Conservation (phyloP, 2,113 vertebrate genomes). For the Numida meleagris region DNA sequence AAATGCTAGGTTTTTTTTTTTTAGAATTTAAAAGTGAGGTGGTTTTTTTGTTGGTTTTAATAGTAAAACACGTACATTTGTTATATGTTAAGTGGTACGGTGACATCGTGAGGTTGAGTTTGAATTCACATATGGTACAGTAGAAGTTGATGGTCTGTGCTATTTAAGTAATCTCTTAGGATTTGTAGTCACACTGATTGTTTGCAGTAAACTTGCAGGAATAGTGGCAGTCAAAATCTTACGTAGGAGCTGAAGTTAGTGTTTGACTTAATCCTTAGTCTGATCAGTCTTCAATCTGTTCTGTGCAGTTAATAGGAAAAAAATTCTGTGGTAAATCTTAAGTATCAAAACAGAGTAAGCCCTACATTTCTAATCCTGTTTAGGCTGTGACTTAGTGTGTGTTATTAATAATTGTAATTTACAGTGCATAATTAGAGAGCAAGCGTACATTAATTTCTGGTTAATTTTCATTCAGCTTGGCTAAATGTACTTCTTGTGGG, state of each 20-base stretch:
- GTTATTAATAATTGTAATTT: neutral
- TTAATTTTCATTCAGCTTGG: neutral
- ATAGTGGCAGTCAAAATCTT: neutral
- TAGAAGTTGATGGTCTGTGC: neutral
- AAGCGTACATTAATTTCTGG: neutral
- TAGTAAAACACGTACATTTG: neutral
- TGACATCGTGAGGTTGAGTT: neutral
- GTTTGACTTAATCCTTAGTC: neutral
- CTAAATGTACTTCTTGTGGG: neutral
- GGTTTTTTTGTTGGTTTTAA: neutral
- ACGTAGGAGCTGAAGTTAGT: neutral
- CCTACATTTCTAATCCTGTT: neutral
- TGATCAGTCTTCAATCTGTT: neutral
- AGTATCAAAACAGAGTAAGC: neutral
- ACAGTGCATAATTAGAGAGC: neutral
- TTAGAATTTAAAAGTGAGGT: neutral
- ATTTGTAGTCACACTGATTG: neutral
- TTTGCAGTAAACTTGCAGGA: neutral
- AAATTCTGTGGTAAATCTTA: neutral
- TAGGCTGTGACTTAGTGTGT: neutral
- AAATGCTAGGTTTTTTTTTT: neutral
- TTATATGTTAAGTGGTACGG: neutral
- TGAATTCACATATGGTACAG: neutral
- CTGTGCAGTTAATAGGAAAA: rapidly evolving
- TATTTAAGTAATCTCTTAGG: neutral